Base-by-base conservation (phyloP, 2,888 invertebrate genomes). In the Hydrotaea cyrtoneurina region DNA sequence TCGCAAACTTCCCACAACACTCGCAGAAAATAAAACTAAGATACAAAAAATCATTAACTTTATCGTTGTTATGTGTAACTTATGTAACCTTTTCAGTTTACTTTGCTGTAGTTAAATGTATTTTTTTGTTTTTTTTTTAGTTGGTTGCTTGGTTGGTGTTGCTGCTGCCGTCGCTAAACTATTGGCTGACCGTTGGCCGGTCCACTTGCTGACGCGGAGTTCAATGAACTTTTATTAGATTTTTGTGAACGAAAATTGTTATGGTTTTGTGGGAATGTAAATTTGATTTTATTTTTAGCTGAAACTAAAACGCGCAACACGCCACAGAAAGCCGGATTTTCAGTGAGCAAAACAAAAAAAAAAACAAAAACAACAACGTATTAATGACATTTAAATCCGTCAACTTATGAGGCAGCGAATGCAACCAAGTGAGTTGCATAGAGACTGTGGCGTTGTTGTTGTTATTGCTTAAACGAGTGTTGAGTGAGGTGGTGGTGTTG, bases 351-450 rank as follows among this genome's bases (percentile, higher is more conserved):
- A 66, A 19, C 26, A 39, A 5, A 0, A 66, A 62, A 23, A 84
- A 72, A 78, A 75, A 78, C 80, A 72, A 75, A 77, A 39, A 17
- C 39, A 69, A 43, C 39, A 66, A 43, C 19, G 66, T 81, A 81
- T 84, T 66, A 81, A 78, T 82, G 78, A 85, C 81, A 85, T 79
- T 82, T 82, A 79, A 79, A 77, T 82, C 76, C 81, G 85, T 82
- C 85, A 82, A 77, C 79, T 57, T 31, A 57, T 53, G 71, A 31
- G 59, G 46, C 43, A 23, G 43, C 19, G 55, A 43, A 57, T 74
- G 57, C 57, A 74, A 50, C 46, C 50, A 43, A 64, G 43, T 82
- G 57, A 64, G 71, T 55, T 59, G 84, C 26, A 46, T n/a, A 31
- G 31, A 26, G 69, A 21, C 57, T 50, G 55, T 26, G 46, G 39